Base-by-base conservation (phyloP, 2,888 invertebrate species). In the Cephus rjabovi region DNA sequence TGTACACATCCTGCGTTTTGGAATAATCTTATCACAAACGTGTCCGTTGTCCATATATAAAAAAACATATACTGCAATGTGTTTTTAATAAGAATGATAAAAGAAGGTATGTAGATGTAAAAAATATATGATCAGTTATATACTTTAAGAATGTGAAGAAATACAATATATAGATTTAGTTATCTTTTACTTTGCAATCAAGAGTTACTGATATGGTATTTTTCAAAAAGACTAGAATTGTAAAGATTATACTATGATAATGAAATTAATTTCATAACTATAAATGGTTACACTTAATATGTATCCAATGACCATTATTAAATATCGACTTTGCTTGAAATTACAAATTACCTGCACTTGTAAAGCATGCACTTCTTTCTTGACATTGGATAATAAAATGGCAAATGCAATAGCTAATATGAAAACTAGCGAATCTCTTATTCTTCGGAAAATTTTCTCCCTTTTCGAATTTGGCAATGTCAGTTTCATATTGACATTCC, bases 401-500 rank as follows among this genome's bases (percentile, higher is more conserved):
- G 85, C 83, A 77, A 88, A 84, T 70, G 80, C 71, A 73, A 87
- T 79, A 33, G 81, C 82, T 37, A 87, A 70, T 70, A 87, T 75
- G n/a, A 87, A 79, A 15, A 86, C 78, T 31, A 87, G 71, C 35
- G 87, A 76, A 74, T 80, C 81, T 70, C 84, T 84, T n/a, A 82
- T 84, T 83, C 86, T 85, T 81, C 87, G 85, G 77, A 86, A 83
- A 76, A 88, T 81, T 80, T 85, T 88, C 56, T 87, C 86, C 79
- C 81, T 86, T 75, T 82, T 85, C n/a, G 80, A 79, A 35, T 81
- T 85, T 69, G 86, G 86, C 73, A 89, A 81, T n/a, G 85, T 87
- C 31, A 90, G 84, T 34, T 85, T 88, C 88, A 89, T 89, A 75
- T 90, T 88, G 23, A 90, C 86, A 80, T 88, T 89, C 86, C 88